These are phyloP conservation scores for Euzetes globulus DNA, from an alignment of 2,888 invertebrate genomes.

Conservation along the genomic window DNA sequence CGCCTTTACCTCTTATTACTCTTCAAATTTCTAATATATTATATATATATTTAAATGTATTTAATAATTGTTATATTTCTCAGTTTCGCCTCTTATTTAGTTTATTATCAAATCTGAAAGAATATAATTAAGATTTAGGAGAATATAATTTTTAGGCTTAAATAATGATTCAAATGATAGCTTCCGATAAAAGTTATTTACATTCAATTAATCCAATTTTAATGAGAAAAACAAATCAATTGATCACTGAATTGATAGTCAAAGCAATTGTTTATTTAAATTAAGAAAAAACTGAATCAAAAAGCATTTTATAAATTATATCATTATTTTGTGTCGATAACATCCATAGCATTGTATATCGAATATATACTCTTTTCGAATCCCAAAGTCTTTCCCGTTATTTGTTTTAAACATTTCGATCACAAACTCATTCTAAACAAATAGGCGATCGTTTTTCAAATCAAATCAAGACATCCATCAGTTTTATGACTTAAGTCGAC, in stretches of 20 bases:
- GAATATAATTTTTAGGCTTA: constrained; percentile 3
- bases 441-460: not conserved
- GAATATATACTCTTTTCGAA: not conserved
- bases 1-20: not conserved
- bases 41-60: constrained; percentile 7
- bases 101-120: not conserved
- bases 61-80: constrained; percentile 19
- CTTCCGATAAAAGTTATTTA: constrained; percentile 23
- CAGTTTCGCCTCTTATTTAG: constrained; percentile 5
- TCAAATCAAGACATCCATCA: not conserved
- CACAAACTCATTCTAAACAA: constrained; percentile 4
- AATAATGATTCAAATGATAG: constrained; percentile 9
- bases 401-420: constrained; percentile 4
- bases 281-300: not conserved
- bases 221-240: constrained; percentile 3
- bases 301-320: constrained; percentile 23
- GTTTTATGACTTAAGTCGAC: not conserved
- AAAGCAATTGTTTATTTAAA: constrained; percentile 22
- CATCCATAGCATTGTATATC: constrained; percentile 9
- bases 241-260: constrained; percentile 22
- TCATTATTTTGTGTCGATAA: constrained; percentile 10
- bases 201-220: not conserved
- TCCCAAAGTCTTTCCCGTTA: constrained; percentile 18
- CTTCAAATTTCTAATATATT: constrained; percentile 18
- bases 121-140: not conserved